Evolutionary conservation across 1,140 invertebrate species (phyloP), one percentile per base, ranked within the genome.

Genomic region (Choristoneura fumiferana): DNA sequence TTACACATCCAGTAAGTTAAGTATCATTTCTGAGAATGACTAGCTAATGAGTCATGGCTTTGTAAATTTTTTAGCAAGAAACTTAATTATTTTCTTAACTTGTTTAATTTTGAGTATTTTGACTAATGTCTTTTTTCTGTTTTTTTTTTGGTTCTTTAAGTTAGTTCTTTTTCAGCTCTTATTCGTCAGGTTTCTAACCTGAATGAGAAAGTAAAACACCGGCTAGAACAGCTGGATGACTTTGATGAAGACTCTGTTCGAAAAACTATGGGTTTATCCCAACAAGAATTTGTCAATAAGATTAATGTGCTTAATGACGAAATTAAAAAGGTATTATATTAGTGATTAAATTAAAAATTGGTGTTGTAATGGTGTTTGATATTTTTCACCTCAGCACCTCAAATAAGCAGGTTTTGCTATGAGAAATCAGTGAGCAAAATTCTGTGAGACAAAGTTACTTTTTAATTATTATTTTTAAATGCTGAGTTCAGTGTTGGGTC

Each of bases 211-310:
- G 95, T 98, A 0, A 95, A 96, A 86, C 96, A 95, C 78, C 92
- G 97, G 40, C 83, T 99, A 54, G 97, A 99, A 84, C 97, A 99
- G 83, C 86, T 99, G 43, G 97, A 99, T 92, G 96, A 98, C 71
- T 96, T 98, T 90, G 97, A 98, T 80, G 97, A 98, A 87, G 94
- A 95, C 6, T 94, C 94, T 57, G 92, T 97, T 35, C 93, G 94
- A 73, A 96, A 97, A 90, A 95, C 96, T 90, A 94, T 97, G 84
- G 95, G 97, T 73, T 90, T 99, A 34, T 95, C 94, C 4, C 97
- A 98, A 81, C 94, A 97, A 76, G 97, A 99, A 80, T 99, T 98
- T 91, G 93, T 96, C 0, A 92, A 92, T 17, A 92, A 95, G 67
- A 96, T 99, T 58, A 95, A 97, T 70, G 94, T 97, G 85, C 91